Conservation (phyloP, 2,113 vertebrate species). For the Thalassarche chlororhynchos region DNA sequence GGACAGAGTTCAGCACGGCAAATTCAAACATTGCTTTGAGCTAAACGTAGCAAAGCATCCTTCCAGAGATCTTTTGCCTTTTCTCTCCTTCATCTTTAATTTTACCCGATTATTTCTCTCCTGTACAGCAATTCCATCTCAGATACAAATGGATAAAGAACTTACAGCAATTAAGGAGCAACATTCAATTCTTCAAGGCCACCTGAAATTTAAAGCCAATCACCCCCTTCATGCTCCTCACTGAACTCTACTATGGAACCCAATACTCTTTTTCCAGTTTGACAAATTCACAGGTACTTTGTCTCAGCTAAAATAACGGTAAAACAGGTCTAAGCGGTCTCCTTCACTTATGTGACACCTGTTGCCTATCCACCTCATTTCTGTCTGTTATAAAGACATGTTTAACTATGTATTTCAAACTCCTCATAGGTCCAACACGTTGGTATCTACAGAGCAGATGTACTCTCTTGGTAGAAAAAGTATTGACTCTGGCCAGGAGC, state of each 20-base stretch:
- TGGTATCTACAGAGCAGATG: neutral
- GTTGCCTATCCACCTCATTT: neutral
- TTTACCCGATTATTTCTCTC: neutral
- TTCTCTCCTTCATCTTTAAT: neutral
- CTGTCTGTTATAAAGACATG: rapidly evolving
- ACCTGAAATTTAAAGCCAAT: neutral
- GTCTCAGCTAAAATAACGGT: neutral
- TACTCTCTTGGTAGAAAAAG: too few species aligned
- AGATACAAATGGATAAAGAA: neutral
- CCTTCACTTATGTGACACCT: neutral
- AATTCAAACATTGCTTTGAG: neutral
- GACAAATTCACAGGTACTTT: too few species aligned
- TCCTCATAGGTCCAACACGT: neutral
- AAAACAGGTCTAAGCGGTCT: neutral
- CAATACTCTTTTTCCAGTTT: neutral
- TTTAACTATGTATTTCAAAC: rapidly evolving
- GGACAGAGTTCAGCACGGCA: neutral
- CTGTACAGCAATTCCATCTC: neutral
- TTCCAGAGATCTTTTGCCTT: neutral
- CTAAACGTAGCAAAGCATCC: neutral
- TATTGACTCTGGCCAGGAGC: rapidly evolving
- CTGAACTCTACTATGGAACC: neutral
- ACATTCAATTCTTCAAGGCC: neutral
- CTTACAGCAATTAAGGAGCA: neutral
- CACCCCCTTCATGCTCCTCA: neutral